Conservation (phyloP, 2,797 vertebrate genomes). For the Liparis tanakae region DNA sequence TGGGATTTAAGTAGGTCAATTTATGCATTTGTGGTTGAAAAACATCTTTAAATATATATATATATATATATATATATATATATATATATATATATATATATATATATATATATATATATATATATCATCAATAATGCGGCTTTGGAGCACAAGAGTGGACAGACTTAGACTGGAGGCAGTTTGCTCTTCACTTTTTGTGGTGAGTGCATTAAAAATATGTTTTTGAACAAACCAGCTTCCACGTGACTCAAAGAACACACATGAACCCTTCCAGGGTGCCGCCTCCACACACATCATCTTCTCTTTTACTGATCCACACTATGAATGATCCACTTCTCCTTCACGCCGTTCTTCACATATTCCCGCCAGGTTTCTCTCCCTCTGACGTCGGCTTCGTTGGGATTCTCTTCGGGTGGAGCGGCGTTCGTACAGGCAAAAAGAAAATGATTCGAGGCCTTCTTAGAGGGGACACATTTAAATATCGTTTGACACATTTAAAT, state of each 20-base stretch:
- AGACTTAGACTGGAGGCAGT: neutral
- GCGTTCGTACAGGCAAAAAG: no score
- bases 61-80: no score
- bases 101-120: no score
- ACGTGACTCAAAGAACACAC: neutral
- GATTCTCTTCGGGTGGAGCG: slow-evolving; percentile 30
- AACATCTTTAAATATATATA: neutral
- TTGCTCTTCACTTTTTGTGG: neutral
- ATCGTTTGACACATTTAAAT: no score
- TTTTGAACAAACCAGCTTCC: neutral
- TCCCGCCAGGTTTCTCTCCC: neutral
- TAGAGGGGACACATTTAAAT: no score
- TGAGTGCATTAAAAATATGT: no score
- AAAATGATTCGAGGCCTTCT: no score
- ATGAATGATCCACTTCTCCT: neutral
- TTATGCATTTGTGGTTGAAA: neutral
- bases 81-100: neutral
- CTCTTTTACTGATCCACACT: neutral
- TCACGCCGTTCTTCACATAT: neutral
- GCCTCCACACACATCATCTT: neutral
- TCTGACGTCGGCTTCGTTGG: slow-evolving; percentile 16
- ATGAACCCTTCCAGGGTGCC: neutral
- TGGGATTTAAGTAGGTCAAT: neutral
- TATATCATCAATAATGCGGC: no score
- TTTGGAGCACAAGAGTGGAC: neutral